Evolutionary conservation across 2,113 vertebrate species (phyloP).

Genomic region (Strigops habroptila): DNA sequence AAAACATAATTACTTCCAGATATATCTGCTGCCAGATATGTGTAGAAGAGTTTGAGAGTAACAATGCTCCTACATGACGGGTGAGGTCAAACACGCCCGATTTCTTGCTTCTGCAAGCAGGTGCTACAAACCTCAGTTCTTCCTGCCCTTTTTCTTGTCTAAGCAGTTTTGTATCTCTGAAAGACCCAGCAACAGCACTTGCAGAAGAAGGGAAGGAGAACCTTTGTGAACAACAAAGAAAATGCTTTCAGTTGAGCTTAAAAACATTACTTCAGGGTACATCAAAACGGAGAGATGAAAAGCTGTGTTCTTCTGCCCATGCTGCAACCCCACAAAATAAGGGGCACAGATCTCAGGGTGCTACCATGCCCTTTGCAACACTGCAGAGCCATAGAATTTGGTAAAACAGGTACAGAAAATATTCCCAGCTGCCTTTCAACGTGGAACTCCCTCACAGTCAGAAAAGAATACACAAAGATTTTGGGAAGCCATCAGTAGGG

Average conservation of each 20-base stretch:
- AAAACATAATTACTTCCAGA: not conserved
- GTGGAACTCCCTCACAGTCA: not conserved
- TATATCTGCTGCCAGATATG: not conserved
- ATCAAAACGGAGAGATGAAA: not conserved
- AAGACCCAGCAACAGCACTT: not conserved
- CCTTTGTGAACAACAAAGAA: not conserved
- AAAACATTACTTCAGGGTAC: not conserved
- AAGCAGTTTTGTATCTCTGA: not conserved
- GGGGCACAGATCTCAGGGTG: not conserved
- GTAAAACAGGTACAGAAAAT: not conserved
- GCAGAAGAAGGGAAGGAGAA: not conserved
- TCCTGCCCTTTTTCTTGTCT: not conserved
- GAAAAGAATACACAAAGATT: not conserved
- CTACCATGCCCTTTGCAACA: not conserved
- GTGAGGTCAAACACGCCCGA: rapidly evolving
- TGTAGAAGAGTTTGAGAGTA: not conserved
- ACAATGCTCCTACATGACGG: not conserved
- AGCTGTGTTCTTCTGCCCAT: not conserved
- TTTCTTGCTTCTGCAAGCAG: not conserved
- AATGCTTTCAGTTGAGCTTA: not conserved
- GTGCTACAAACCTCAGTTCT: not conserved
- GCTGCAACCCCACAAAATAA: not conserved
- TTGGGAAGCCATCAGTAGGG: not conserved
- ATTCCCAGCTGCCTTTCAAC: not conserved
- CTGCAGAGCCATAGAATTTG: not conserved